Conservation (phyloP, 37 sponge, comb jelly and placozoan species). For the Bolinopsis microptera region DNA sequence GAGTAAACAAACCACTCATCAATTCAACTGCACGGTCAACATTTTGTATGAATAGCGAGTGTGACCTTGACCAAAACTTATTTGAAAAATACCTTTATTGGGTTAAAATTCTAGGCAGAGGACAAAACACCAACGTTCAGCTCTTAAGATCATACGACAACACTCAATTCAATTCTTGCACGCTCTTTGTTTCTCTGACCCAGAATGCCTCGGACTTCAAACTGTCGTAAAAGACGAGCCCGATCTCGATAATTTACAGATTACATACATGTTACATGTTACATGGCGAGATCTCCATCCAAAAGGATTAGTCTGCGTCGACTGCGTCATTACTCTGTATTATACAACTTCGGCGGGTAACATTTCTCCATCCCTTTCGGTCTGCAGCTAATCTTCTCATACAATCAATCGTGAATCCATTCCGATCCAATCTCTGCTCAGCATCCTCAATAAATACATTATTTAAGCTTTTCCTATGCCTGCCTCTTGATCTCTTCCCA, state of each 20-base stretch:
- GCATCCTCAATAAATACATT: no score
- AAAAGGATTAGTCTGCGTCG: no score
- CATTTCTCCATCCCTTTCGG: no score
- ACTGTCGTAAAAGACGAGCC: not conserved
- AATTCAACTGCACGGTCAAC: not conserved
- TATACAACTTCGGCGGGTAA: no score
- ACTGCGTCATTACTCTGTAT: no score
- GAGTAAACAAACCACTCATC: not conserved
- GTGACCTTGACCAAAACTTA: not conserved
- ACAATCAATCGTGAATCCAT: no score
- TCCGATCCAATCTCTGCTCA: no score
- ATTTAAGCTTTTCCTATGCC: no score
- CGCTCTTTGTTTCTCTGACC: not conserved
- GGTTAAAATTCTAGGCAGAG: not conserved
- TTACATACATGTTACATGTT: no score
- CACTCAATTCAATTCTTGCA: not conserved
- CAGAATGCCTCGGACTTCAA: not conserved
- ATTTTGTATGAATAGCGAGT: not conserved
- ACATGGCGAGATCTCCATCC: no score
- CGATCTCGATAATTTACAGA: not conserved
- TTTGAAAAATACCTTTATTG: not conserved
- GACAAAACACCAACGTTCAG: not conserved
- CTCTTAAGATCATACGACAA: not conserved
- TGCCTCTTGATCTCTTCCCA: no score
- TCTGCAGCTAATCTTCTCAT: no score